phyloP scores from a whole-genome alignment of 2,113 vertebrate species.

The Isichthys henryi region DNA sequence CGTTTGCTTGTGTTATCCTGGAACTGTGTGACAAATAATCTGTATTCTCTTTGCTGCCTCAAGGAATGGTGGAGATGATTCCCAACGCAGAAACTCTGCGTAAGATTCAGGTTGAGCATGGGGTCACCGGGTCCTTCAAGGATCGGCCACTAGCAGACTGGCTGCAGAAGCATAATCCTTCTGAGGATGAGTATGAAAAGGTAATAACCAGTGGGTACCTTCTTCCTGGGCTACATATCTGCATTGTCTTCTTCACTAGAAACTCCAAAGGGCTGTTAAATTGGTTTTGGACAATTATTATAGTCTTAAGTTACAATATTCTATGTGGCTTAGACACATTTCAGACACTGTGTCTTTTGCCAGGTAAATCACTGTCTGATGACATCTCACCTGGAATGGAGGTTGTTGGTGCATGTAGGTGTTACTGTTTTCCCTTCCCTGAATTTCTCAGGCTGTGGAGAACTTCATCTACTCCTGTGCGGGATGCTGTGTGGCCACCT shows the following conservation, averaged over 20 bases:
- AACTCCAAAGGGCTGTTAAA: neutral
- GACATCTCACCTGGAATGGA: neutral
- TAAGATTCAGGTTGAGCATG: slow-evolving; percentile 94
- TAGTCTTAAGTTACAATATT: neutral
- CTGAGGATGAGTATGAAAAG: slow-evolving; percentile 90
- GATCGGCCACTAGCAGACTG: slow-evolving; percentile 88
- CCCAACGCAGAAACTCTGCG: slow-evolving; percentile 89
- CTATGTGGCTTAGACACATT: neutral
- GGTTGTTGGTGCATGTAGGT: neutral
- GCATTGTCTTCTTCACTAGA: neutral
- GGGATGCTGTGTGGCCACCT: slow-evolving; percentile 94
- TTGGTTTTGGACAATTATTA: neutral
- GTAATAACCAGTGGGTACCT: slow-evolving; percentile 44
- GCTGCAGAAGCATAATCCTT: slow-evolving; percentile 91
- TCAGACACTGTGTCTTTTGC: neutral
- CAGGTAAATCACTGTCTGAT: neutral
- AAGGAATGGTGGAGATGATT: slow-evolving; percentile 98
- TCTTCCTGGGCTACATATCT: neutral
- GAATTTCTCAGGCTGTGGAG: slow-evolving; percentile 76
- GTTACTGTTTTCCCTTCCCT: neutral
- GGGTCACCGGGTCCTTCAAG: slow-evolving; percentile 93
- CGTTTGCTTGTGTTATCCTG: neutral
- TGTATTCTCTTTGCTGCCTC: neutral
- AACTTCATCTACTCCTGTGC: slow-evolving; percentile 98
- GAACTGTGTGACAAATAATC: neutral